A percentile compares a stretch with the other conserved stretches of the same genome.
Conservation (phyloP, 2,888 invertebrate species). For the Caenorhabditis panamensis region DNA sequence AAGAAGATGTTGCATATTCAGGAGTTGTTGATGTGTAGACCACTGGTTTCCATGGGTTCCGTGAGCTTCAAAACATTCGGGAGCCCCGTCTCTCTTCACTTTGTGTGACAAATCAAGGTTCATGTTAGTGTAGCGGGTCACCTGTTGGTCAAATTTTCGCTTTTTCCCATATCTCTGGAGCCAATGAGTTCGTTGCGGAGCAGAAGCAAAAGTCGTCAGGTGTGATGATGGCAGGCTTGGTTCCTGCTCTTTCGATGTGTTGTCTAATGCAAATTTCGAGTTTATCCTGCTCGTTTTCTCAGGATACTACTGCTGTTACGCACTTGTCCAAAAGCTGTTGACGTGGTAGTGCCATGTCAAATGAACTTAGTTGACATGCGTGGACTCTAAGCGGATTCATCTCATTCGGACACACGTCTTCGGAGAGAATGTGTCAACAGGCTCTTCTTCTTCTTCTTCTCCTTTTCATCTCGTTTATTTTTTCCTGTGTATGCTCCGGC, state of each 20-base stretch:
- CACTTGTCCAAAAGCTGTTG: constrained; percentile 25
- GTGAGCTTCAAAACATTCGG: constrained; percentile 18
- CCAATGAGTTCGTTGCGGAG: constrained; percentile 23
- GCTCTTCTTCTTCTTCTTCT: constrained; percentile 3
- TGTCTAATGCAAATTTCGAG: constrained; percentile 3
- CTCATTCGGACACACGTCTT: constrained; percentile 2
- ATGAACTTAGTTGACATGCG: constrained; percentile 20
- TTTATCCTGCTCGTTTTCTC: not conserved
- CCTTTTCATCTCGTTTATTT: constrained; percentile 1
- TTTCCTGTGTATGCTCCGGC: constrained; percentile 9
- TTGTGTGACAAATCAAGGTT: constrained; percentile 38
- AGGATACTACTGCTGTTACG: not conserved
- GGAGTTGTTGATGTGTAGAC: constrained; percentile 19
- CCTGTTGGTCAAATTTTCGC: constrained; percentile 48
- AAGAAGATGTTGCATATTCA: constrained; percentile 23
- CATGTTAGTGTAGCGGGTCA: constrained; percentile 37
- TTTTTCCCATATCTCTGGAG: constrained; percentile 13
- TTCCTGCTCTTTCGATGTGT: not conserved
- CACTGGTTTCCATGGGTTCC: constrained; percentile 23
- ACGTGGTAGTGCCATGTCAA: constrained; percentile 9
- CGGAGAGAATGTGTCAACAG: constrained; percentile 4
- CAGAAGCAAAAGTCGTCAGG: constrained; percentile 55
- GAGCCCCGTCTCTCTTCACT: not conserved
- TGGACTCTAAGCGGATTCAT: constrained; percentile 13
- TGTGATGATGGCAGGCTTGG: constrained; percentile 9